Conservation (phyloP, 2,797 vertebrate genomes). For the Emydoidea blandingii region DNA sequence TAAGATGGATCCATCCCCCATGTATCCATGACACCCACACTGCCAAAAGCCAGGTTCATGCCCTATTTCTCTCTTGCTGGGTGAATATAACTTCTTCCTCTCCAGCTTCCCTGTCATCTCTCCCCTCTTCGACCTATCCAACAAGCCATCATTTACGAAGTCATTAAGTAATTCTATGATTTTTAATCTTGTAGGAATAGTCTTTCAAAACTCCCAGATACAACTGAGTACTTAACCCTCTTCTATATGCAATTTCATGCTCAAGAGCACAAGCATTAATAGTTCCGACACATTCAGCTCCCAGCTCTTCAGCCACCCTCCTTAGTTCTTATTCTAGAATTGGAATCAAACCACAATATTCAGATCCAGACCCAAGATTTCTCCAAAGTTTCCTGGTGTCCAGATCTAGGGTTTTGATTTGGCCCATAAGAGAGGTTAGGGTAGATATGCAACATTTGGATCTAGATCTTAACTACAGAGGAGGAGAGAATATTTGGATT, state of each 20-base stretch:
- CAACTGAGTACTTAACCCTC: background rate
- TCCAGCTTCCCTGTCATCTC: background rate
- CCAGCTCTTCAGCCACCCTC: background rate
- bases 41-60: background rate
- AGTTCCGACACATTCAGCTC: background rate
- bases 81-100: background rate
- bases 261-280: background rate
- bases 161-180: background rate
- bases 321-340: background rate
- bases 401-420: background rate
- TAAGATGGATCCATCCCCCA: no score
- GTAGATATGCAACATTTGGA: background rate
- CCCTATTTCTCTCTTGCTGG: background rate
- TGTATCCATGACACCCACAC: background rate
- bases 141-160: background rate
- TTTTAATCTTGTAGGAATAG: background rate
- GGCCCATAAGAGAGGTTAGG: background rate
- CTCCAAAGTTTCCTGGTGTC: background rate
- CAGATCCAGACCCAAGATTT: background rate
- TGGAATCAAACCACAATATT: background rate
- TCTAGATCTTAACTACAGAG: background rate
- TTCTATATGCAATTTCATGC: background rate
- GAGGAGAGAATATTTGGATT: background rate
- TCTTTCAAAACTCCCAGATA: background rate
- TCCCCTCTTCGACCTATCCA: rapidly evolving